Evolutionary conservation across 2,797 vertebrate species (phyloP).

Genomic region (Takifugu rubripes): DNA sequence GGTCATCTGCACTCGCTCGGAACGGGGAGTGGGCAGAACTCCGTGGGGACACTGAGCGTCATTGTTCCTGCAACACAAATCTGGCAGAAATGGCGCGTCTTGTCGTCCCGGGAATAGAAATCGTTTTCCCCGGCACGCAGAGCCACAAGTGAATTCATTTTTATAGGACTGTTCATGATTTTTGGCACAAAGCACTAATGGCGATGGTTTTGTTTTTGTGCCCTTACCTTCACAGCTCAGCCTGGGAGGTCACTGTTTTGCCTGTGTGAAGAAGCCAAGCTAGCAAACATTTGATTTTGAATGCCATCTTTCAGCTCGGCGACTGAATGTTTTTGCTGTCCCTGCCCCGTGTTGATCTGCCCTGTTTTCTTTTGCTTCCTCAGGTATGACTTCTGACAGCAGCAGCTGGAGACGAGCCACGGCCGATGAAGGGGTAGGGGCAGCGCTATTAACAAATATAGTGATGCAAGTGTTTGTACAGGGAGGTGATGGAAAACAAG

Average conservation of each 20-base stretch:
- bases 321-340: background rate
- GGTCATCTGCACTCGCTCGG: constrained; percentile 15
- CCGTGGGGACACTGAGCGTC: constrained; percentile 12
- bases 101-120: background rate
- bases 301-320: background rate
- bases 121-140: background rate
- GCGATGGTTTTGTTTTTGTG: no score
- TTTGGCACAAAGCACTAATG: no score
- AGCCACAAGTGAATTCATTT: background rate
- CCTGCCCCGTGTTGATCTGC: background rate
- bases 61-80: constrained; percentile 28
- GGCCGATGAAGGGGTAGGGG: constrained; percentile 39
- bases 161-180: background rate
- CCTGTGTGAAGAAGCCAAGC: background rate
- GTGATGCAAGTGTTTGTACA: constrained; percentile 8
- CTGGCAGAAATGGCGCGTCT: constrained; percentile 5
- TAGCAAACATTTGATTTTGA: background rate
- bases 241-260: background rate
- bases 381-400: constrained; percentile 29
- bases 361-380: constrained; percentile 13
- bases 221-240: background rate
- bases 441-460: background rate
- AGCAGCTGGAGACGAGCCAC: constrained; percentile 21
- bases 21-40: constrained; percentile 16
- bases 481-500: background rate